Conservation (phyloP, 2,113 vertebrate species). For the Aphyosemion australe region DNA sequence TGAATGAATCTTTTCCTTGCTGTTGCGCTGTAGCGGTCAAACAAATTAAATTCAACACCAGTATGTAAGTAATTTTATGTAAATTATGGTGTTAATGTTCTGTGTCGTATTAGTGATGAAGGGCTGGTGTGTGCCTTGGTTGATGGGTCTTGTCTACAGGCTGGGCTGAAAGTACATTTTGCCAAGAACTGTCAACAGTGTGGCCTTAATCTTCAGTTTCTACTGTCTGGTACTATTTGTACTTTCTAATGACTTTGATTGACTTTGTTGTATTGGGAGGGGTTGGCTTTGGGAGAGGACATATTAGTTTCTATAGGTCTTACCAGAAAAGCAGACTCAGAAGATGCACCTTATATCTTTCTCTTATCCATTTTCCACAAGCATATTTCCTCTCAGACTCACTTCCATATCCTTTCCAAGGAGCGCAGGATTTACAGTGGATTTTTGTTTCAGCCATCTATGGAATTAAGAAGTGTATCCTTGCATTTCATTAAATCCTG, state of each 20-base stretch:
- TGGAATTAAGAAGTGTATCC: conserved; percentile 98
- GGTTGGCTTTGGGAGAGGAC: conserved; percentile 43
- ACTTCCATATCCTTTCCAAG: conserved; percentile 48
- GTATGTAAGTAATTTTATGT: conserved; percentile 98
- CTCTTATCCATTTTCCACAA: conserved; percentile 8
- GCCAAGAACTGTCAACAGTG: conserved; percentile 66
- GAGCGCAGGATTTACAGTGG: conserved; percentile 92
- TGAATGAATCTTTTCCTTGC: conserved; percentile 86
- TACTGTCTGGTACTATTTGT: conserved; percentile 26
- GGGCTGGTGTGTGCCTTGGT: conserved; percentile 81
- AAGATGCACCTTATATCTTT: conserved; percentile 12
- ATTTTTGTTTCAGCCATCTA: conserved; percentile 95
- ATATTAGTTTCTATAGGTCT: conserved; percentile 26
- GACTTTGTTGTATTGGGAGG: conserved; percentile 6
- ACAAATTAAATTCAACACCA: conserved; percentile 94
- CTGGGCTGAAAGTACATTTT: conserved; percentile 65
- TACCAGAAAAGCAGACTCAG: conserved; percentile 1
- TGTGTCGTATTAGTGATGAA: conserved; percentile 87
- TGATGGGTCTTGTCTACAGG: conserved; percentile 80
- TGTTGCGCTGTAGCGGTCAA: conserved; percentile 86
- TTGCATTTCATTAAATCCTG: conserved; percentile 99
- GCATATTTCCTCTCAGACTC: conserved; percentile 13
- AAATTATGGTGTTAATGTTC: conserved; percentile 98
- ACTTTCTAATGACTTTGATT: conserved; percentile 62
- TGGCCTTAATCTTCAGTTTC: conserved; percentile 44